phyloP scores from a whole-genome alignment of 2,888 invertebrate genomes.

The Blera fallax region DNA sequence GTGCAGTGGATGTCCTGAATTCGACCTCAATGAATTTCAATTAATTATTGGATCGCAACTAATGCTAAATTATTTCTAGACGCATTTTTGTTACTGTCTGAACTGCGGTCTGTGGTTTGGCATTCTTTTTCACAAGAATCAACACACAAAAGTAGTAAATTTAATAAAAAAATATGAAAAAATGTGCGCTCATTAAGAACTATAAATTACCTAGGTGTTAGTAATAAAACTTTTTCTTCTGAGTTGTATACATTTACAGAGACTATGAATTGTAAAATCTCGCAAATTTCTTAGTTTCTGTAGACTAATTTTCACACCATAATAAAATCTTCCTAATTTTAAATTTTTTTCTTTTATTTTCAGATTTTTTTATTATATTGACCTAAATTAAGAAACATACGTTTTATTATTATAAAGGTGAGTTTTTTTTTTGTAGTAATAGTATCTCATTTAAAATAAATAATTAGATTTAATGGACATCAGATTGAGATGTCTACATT shows the following conservation, averaged over 20 bases:
- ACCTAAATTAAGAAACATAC: constrained; percentile 22
- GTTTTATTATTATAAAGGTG: constrained; percentile 38
- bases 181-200: constrained; percentile 1
- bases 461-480: too few species aligned
- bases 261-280: background rate
- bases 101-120: constrained; percentile 12
- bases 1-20: background rate
- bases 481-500: too few species aligned
- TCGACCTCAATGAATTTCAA: constrained; percentile 18
- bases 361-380: constrained; percentile 36
- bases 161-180: constrained; percentile 2
- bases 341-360: constrained; percentile 11
- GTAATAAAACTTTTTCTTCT: background rate
- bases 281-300: too few species aligned
- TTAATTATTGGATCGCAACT: constrained; percentile 4
- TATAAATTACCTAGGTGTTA: background rate
- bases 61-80: background rate
- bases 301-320: background rate
- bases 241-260: background rate
- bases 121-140: constrained; percentile 17
- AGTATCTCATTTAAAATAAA: too few species aligned
- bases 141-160: constrained; percentile 30
- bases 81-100: background rate
- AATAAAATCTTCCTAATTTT: background rate
- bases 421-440: background rate